A percentile compares a stretch with the other conserved stretches of the same genome.
Evolutionary conservation across 2,113 vertebrate species (phyloP).

Genomic region (Campylorhamphus procurvoides): DNA sequence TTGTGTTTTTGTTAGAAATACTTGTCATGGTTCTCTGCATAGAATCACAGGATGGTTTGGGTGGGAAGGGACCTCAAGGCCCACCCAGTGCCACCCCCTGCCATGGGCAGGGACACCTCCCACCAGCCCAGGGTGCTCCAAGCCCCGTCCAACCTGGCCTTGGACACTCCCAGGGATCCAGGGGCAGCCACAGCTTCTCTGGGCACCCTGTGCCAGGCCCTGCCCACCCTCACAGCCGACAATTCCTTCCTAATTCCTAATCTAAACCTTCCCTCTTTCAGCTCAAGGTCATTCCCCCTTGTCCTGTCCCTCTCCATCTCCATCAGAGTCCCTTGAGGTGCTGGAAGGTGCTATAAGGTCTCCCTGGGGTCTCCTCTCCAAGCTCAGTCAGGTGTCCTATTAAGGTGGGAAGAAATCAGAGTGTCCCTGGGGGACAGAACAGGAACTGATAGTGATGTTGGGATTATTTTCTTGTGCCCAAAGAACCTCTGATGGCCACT

Average conservation of each 20-base stretch:
- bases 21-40: background rate
- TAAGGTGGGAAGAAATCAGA: background rate
- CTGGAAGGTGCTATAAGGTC: background rate
- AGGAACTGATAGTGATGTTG: background rate
- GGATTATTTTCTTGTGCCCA: background rate
- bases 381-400: background rate
- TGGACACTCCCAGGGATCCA: background rate
- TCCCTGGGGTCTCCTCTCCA: background rate
- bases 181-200: background rate
- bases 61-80: background rate
- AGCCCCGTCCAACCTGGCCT: accelerated
- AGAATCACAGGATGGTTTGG: background rate
- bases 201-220: background rate
- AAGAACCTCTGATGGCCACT: background rate
- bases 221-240: accelerated
- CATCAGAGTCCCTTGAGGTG: background rate
- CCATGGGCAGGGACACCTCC: background rate
- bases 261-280: too few relatives aligned
- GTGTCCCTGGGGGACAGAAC: background rate
- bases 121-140: accelerated
- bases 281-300: background rate
- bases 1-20: background rate
- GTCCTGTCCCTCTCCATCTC: background rate
- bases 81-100: accelerated
- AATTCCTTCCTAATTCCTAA: background rate